phyloP scores from a whole-genome alignment of 2,113 vertebrate species.

The Phalacrocorax aristotelis region DNA sequence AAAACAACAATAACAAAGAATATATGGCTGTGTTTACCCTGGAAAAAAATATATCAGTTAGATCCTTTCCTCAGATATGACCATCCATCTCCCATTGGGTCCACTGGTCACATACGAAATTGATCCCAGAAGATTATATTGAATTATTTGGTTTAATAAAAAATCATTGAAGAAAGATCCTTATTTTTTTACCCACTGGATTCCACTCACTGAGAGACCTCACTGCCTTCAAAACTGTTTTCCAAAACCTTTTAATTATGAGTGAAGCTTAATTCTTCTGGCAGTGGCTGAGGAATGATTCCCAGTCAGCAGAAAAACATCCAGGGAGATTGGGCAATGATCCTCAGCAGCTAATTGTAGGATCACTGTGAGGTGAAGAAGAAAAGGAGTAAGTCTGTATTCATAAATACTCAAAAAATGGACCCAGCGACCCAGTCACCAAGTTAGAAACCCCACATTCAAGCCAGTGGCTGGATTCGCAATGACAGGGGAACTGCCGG shows the following conservation, averaged over 20 bases:
- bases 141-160: not conserved
- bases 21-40: not conserved
- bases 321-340: not conserved
- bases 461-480: not conserved
- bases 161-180: not conserved
- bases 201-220: not conserved
- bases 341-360: not conserved
- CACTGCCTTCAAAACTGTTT: not conserved
- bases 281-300: not conserved
- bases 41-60: not conserved
- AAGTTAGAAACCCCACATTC: not conserved
- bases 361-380: not conserved
- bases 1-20: not conserved
- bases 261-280: not conserved
- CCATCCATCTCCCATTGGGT: not conserved
- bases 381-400: not conserved
- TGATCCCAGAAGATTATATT: not conserved
- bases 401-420: not conserved
- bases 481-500: not conserved
- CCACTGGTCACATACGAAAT: not conserved
- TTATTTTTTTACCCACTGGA: not conserved
- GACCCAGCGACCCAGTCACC: not conserved
- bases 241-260: not conserved
- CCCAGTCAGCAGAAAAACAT: not conserved
- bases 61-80: not conserved